Evolutionary conservation across 2,888 invertebrate species (phyloP), one percentile per base, ranked within the genome.

Genomic region (Lithodes maja): DNA sequence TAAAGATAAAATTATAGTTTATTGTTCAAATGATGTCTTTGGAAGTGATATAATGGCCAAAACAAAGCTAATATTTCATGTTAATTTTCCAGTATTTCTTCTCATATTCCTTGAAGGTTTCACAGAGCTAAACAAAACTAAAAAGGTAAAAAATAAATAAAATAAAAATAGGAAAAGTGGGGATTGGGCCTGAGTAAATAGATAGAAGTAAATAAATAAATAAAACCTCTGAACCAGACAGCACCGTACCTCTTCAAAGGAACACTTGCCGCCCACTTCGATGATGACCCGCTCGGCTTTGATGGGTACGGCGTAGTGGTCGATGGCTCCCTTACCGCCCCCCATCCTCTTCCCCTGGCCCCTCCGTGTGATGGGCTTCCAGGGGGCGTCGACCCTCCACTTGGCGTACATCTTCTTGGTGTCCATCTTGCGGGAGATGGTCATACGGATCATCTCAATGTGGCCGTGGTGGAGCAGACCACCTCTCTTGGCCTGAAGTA

Each of bases 271-370:
- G 53, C 97, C 99, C 81, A 99, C 94, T 95, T 99, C 99, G 0
- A 99, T 92, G 90, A 99, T 97, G 50, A 99, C 96, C 92, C 99
- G 95, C 78, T 97, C 98, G 55, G 97, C 95, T 94, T 97, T 98
- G 2, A 99, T 94, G 0, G 99, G 99, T 0, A 98, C 98, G 0
- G 97, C 97, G 93, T 99, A 99, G 94, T 98, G 98, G 93, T 99
- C 97, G 89, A 99, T 98, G 0, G 96, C 95, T 5, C 98, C 98
- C 95, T 99, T 99, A 15, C 99, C 99, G 92, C 98, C 98, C 7
- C 99, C 99, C 97, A 99, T 98, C 92, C 98, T 95, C 92, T 96
- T 96, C 0, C 99, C 99, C 93, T 96, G 96, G 0, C 97, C 97
- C 95, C 96, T 93, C 89, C 96, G 97, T 0, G 98, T 97, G 9